Conservation (phyloP, 2,113 vertebrate species). For the Carettochelys insculpta region DNA sequence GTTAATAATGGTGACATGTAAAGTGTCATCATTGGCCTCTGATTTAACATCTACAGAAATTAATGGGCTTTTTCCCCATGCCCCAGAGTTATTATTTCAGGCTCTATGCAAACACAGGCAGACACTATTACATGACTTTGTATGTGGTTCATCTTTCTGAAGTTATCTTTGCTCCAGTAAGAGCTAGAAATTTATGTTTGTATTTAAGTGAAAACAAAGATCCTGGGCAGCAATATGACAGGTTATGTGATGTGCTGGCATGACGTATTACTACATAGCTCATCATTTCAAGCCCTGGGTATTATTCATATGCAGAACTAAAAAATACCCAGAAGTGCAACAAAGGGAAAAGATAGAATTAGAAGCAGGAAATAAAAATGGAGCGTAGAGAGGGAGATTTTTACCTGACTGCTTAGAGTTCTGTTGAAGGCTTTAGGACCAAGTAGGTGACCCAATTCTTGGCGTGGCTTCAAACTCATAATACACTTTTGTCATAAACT, state of each 20-base stretch:
- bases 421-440: not conserved
- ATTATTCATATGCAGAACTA: constrained; percentile 1
- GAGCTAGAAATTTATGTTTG: not conserved
- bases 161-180: not conserved
- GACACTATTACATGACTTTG: not conserved
- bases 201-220: too few relatives aligned
- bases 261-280: not conserved
- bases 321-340: constrained; percentile 9
- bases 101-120: not conserved
- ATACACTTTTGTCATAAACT: not conserved
- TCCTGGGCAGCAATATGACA: not conserved
- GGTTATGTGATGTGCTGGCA: not conserved
- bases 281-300: not conserved
- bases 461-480: not conserved
- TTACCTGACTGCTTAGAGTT: not conserved
- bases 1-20: not conserved
- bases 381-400: not conserved
- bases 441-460: not conserved
- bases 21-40: not conserved
- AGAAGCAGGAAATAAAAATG: not conserved
- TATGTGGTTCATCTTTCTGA: not conserved
- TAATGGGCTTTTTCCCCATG: not conserved
- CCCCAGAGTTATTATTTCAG: not conserved
- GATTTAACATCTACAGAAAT: not conserved
- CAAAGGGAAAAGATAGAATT: not conserved